Evolutionary conservation across 1,140 invertebrate species (phyloP).

Genomic region (Phymorhynchus buccinoides): DNA sequence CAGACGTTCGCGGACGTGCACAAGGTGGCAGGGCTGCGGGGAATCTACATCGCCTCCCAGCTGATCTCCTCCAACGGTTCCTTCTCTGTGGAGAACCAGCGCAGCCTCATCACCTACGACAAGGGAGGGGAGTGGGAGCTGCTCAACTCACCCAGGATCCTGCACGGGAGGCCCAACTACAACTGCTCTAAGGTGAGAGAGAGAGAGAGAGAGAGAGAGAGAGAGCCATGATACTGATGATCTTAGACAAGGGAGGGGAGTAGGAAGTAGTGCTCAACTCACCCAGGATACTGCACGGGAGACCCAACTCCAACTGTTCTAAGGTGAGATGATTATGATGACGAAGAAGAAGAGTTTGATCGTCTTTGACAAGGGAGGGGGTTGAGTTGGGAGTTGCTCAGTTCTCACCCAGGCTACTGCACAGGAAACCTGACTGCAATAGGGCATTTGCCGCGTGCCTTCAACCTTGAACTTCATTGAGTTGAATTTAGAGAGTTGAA

Average conservation of each 20-base stretch:
- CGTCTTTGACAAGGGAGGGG: too few relatives aligned
- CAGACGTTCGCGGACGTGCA: slow-evolving; percentile 91
- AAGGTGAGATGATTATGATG: too few relatives aligned
- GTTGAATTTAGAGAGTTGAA: too few relatives aligned
- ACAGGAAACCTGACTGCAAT: too few relatives aligned
- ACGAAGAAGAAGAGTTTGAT: too few relatives aligned
- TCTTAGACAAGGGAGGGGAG: too few relatives aligned
- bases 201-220: too few relatives aligned
- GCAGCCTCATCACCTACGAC: slow-evolving; percentile 89
- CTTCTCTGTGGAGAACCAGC: slow-evolving; percentile 60
- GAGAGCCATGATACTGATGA: too few relatives aligned
- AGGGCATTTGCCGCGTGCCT: too few relatives aligned
- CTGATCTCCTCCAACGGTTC: slow-evolving; percentile 71
- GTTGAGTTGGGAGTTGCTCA: too few relatives aligned
- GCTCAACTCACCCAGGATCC: slow-evolving; percentile 53
- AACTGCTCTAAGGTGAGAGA: slow-evolving; percentile 57
- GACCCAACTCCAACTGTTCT: slow-evolving; percentile 50
- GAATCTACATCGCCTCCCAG: slow-evolving; percentile 91
- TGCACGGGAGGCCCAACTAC: slow-evolving; percentile 29
- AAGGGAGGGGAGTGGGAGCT: slow-evolving; percentile 74
- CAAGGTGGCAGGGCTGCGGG: slow-evolving; percentile 87
- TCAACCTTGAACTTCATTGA: too few relatives aligned
- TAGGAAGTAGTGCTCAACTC: slow-evolving; percentile 57
- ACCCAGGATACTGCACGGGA: slow-evolving; percentile 44
- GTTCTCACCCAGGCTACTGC: too few relatives aligned